These are phyloP conservation scores for Ceryle rudis DNA, from an alignment of 2,797 vertebrate species.

Conservation along the genomic window DNA sequence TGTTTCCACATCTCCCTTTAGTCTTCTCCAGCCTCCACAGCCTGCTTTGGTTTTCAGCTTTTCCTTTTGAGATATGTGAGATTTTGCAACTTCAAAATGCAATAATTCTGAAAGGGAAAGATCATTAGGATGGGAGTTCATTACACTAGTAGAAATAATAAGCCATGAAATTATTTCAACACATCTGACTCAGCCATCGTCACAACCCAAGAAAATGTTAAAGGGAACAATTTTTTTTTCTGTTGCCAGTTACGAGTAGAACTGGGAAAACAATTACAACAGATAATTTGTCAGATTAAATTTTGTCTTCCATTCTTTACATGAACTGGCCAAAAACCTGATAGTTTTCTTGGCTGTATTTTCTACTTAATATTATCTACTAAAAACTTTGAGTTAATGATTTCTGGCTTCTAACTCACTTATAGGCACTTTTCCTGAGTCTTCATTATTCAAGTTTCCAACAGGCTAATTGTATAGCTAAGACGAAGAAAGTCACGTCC, in stretches of 20 bases:
- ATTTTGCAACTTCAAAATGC: background rate
- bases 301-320: background rate
- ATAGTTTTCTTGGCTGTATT: background rate
- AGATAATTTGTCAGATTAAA: conserved; percentile 6
- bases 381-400: background rate
- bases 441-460: background rate
- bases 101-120: background rate
- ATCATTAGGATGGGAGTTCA: background rate
- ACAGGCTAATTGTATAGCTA: background rate
- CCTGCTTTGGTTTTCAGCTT: background rate
- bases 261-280: background rate
- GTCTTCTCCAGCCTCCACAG: fast-evolving
- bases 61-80: background rate
- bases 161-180: background rate
- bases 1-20: fast-evolving
- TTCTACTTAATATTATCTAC: background rate
- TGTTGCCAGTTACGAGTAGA: background rate
- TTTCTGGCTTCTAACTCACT: background rate
- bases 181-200: background rate
- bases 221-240: background rate
- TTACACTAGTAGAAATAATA: background rate
- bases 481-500: background rate
- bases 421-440: background rate
- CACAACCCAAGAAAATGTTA: background rate
- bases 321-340: background rate